Conservation (phyloP, 2,797 vertebrate species). For the Manis javanica region DNA sequence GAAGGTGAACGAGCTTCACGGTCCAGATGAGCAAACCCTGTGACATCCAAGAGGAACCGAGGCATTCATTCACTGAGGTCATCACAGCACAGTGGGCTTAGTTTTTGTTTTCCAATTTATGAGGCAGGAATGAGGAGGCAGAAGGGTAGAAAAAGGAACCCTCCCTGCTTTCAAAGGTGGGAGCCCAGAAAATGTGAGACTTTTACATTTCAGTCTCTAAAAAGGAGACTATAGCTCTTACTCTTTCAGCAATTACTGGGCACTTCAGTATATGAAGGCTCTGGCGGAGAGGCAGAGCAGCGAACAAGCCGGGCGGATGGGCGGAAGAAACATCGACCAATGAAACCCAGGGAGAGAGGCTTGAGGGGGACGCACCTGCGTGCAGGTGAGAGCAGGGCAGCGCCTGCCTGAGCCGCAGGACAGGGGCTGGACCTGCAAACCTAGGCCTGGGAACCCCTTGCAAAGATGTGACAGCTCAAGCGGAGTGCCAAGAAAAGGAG, state of each 20-base stretch:
- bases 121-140: neutral
- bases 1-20: neutral
- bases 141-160: neutral
- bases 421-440: neutral
- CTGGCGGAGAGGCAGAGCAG: neutral
- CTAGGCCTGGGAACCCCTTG: neutral
- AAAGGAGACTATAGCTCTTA: neutral
- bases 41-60: neutral
- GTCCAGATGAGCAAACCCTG: neutral
- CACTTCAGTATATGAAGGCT: neutral
- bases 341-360: neutral
- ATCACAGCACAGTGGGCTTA: neutral
- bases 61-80: neutral
- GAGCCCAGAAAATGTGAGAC: neutral
- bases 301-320: neutral
- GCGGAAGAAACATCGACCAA: neutral
- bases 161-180: neutral
- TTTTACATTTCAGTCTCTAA: neutral
- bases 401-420: neutral
- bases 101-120: neutral
- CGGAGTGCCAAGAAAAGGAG: neutral
- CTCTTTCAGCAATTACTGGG: neutral
- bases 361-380: neutral
- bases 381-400: fast-evolving
- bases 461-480: neutral